Evolutionary conservation across 2,888 invertebrate species (phyloP).

Genomic region (Mycalesis mineus): DNA sequence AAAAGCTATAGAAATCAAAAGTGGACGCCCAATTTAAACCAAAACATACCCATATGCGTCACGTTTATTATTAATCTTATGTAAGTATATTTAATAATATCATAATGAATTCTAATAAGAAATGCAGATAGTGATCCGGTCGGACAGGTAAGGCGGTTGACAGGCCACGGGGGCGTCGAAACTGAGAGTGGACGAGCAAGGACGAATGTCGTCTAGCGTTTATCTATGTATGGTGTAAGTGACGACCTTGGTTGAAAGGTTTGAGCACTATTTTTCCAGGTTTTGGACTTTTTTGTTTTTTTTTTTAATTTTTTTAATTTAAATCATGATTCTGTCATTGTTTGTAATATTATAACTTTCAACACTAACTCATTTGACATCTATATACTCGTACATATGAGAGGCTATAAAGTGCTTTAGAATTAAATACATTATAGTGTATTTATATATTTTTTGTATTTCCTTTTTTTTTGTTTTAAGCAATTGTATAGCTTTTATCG

Average conservation of each 20-base stretch:
- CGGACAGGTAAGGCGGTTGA: not conserved
- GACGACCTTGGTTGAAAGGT: not conserved
- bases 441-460: no score
- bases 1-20: not conserved
- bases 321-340: no score
- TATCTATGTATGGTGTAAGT: not conserved
- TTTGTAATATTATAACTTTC: no score
- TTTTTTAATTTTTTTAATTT: no score
- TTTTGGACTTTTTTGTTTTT: no score
- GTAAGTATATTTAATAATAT: not conserved
- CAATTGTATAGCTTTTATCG: no score
- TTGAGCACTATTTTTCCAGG: no score
- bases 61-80: not conserved
- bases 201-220: not conserved
- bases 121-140: not conserved
- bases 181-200: not conserved
- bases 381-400: no score
- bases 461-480: no score
- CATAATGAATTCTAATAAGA: not conserved
- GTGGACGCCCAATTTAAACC: not conserved
- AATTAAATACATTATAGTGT: no score
- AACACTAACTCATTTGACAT: no score
- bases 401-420: no score
- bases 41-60: not conserved
- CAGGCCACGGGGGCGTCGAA: not conserved